A percentile compares a stretch with the other conserved stretches of the same genome.
Conservation (phyloP, 1,140 invertebrate genomes). For the Panulirus ornatus region DNA sequence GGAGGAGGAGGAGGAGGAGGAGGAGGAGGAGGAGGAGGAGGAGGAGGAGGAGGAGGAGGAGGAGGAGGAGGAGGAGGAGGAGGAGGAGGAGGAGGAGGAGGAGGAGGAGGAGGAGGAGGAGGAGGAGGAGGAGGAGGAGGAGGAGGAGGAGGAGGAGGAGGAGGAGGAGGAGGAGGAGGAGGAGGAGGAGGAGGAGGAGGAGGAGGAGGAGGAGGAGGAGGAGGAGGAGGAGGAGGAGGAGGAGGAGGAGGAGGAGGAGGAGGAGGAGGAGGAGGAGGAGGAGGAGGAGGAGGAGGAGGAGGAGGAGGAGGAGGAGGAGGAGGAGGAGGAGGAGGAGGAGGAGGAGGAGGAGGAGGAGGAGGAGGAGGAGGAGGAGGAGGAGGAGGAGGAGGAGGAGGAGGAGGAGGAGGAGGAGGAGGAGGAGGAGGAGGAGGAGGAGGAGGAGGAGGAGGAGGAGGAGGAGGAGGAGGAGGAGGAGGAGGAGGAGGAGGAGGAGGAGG, state of each 20-base stretch:
- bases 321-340: neutral
- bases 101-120: neutral
- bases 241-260: neutral
- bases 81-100: neutral
- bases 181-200: neutral
- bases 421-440: neutral
- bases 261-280: neutral
- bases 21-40: neutral
- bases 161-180: conserved; percentile 23
- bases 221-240: too few relatives aligned
- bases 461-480: neutral
- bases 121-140: conserved; percentile 14
- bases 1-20: neutral
- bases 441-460: too few relatives aligned
- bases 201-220: too few relatives aligned
- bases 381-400: neutral
- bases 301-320: neutral
- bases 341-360: neutral
- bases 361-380: neutral
- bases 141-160: neutral
- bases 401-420: neutral
- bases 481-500: neutral
- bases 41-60: too few relatives aligned
- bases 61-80: neutral
- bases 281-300: neutral